Evolutionary conservation across 2,888 invertebrate species (phyloP).

Genomic region (Nasonovia ribisnigri): DNA sequence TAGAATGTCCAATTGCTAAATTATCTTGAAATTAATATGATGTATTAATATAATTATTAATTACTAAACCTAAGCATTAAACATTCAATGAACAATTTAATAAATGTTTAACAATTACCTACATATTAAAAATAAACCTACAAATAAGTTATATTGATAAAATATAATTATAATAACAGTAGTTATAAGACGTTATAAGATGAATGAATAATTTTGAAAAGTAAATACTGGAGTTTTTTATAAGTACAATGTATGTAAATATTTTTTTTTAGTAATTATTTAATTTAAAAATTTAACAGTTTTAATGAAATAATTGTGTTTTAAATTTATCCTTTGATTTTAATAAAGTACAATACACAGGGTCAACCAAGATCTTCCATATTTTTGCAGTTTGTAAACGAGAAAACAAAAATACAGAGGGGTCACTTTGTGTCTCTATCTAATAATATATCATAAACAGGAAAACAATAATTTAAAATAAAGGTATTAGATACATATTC

Average conservation of each 20-base stretch:
- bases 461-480: neutral
- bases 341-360: neutral
- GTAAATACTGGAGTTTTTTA: neutral
- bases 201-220: neutral
- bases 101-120: slow-evolving; percentile 4
- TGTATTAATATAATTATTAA: neutral
- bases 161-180: slow-evolving; percentile 3
- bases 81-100: neutral
- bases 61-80: neutral
- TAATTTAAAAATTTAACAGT: no score
- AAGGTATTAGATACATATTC: neutral
- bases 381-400: neutral
- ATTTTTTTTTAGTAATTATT: neutral
- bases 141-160: neutral
- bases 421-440: neutral
- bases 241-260: neutral
- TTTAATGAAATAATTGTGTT: no score
- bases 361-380: neutral
- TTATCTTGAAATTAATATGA: slow-evolving; percentile 1
- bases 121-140: neutral
- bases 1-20: neutral
- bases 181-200: neutral
- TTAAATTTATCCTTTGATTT: neutral
- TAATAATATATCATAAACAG: neutral
- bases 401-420: neutral